Base-by-base conservation (phyloP, 2,888 invertebrate genomes). In the Metellina segmentata region DNA sequence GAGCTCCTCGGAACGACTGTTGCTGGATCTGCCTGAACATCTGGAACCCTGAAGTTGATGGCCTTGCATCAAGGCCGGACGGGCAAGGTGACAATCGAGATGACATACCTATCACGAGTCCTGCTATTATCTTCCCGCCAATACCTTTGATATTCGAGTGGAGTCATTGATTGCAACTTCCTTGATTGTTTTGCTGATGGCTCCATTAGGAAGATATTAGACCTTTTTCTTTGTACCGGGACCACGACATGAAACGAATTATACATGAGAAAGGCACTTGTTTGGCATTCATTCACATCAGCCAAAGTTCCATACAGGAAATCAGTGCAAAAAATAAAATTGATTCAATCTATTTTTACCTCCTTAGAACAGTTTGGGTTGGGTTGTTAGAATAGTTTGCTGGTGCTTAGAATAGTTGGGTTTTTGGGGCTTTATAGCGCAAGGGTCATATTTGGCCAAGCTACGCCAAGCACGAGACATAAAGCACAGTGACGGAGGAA, bases 21-120 rank as follows among this genome's bases (percentile, higher is more conserved):
- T 61, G 5, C 6, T 6, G 61, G 61, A 61, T 61, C 61, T 61
- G 61, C 61, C 77, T n/a, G 78, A 78, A 78, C 86, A 86, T 86
- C 86, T 86, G 86, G 86, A 78, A 75, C 61, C 85, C 77, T 34
- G 51, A 74, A 81, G 88, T 61, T 52, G 81, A 72, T 81, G 88
- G 49, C 88, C 88, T 88, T 88, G 88, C 71, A 49, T 13, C 61
- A 88, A 88, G 88, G 88, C 71, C 88, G 88, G 53, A 53, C 49
- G 34, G 86, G 78, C 86, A 81, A 88, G 81, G 81, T 74, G 88
- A 87, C 78, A 79, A 77, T 20, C n/a, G 51, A 61, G 74, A 81
- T 81, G 88, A 88, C 88, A 88, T 53, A 86, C 20, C 74, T 61
- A 72, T 75, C 71, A 72, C 19, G 70, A n/a, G 81, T 20, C 52